phyloP scores from a whole-genome alignment of 2,797 vertebrate genomes.

The Chloroceryle amazona region DNA sequence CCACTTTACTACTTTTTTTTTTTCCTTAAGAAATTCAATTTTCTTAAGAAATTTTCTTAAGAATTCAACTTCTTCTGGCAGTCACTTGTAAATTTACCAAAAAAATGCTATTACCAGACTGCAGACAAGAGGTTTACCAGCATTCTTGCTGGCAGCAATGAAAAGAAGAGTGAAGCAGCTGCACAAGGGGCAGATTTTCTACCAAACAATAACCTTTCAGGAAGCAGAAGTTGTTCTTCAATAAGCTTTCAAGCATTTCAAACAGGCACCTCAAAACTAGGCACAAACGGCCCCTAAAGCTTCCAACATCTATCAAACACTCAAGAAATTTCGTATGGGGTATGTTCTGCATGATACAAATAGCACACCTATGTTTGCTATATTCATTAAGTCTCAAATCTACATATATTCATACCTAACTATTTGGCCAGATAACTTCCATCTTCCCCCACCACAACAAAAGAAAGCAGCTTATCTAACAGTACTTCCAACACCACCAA shows the following conservation, averaged over 20 bases:
- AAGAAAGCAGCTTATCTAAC: slow-evolving; percentile 60
- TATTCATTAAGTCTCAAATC: slow-evolving; percentile 57
- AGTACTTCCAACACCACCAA: slow-evolving; percentile 45
- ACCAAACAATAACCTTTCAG: slow-evolving; percentile 18
- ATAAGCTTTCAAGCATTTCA: slow-evolving; percentile 64
- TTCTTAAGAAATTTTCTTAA: neutral
- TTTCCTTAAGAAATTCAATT: neutral
- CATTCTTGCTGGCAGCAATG: neutral
- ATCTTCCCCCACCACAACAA: slow-evolving; percentile 49
- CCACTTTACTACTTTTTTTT: neutral
- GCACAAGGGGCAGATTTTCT: neutral
- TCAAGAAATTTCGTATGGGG: slow-evolving; percentile 31
- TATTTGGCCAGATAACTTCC: slow-evolving; percentile 57
- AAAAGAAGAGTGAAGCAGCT: slow-evolving; percentile 10
- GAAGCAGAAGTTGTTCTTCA: slow-evolving; percentile 43
- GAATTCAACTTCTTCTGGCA: slow-evolving; percentile 19
- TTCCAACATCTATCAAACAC: slow-evolving; percentile 40
- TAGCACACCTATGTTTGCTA: slow-evolving; percentile 54
- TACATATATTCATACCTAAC: slow-evolving; percentile 66
- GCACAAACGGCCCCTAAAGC: slow-evolving; percentile 52
- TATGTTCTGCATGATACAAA: slow-evolving; percentile 48
- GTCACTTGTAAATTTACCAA: neutral
- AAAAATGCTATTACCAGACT: neutral
- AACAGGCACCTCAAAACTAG: slow-evolving; percentile 73
- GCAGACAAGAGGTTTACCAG: slow-evolving; percentile 17